phyloP scores from a whole-genome alignment of 2,888 invertebrate species.

The Drosophila picticornis region DNA sequence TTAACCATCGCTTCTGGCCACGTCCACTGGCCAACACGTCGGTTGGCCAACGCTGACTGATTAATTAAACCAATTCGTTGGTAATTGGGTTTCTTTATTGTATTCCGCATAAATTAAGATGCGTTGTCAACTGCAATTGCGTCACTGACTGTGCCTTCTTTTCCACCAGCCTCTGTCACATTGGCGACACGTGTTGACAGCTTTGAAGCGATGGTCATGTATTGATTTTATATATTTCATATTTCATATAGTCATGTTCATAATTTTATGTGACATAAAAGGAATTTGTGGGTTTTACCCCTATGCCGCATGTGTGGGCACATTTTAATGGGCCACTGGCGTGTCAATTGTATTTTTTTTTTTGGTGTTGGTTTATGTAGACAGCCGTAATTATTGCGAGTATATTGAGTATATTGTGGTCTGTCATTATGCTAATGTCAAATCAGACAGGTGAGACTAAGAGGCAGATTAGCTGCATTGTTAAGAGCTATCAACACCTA shows the following conservation, averaged over 20 bases:
- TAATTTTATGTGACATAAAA: slow-evolving; percentile 30
- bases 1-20: slow-evolving; percentile 8
- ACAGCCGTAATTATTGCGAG: slow-evolving; percentile 42
- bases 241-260: slow-evolving; percentile 28
- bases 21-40: slow-evolving; percentile 3
- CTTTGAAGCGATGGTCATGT: background rate
- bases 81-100: slow-evolving; percentile 20
- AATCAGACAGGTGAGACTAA: slow-evolving; percentile 18
- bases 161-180: background rate
- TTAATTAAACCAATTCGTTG: slow-evolving; percentile 34
- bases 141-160: background rate
- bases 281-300: slow-evolving; percentile 11
- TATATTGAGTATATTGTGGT: slow-evolving; percentile 21
- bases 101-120: slow-evolving; percentile 58
- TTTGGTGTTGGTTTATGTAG: background rate
- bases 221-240: slow-evolving; percentile 29
- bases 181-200: slow-evolving; percentile 7
- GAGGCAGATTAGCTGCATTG: slow-evolving; percentile 55
- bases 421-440: slow-evolving; percentile 63
- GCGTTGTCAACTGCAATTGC: slow-evolving; percentile 41
- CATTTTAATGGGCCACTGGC: background rate
- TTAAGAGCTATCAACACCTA: slow-evolving; percentile 60
- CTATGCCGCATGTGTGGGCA: background rate
- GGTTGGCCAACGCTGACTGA: slow-evolving; percentile 20
- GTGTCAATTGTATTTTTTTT: slow-evolving; percentile 2